phyloP scores from a whole-genome alignment of 2,113 vertebrate species.

The Butastur rufipennis region DNA sequence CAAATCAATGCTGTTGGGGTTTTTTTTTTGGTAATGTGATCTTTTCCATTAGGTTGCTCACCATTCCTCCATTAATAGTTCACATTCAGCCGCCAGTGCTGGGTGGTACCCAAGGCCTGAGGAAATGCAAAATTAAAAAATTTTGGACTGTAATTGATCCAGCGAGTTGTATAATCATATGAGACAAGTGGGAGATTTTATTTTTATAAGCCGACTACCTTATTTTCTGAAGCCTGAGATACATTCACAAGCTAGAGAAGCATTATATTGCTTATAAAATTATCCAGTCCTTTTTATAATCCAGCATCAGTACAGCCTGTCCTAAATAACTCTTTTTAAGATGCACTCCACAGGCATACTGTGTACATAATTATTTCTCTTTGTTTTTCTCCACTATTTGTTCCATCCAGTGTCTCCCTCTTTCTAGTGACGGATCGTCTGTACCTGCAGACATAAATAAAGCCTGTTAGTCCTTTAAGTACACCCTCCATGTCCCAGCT shows the following conservation, averaged over 20 bases:
- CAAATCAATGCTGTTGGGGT: conserved; percentile 4
- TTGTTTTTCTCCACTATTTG: background rate
- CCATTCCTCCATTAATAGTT: conserved; percentile 21
- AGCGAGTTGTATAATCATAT: conserved; percentile 11
- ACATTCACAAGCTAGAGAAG: background rate
- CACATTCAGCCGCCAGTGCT: background rate
- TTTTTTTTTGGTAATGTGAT: conserved; percentile 7
- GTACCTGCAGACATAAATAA: conserved; percentile 4
- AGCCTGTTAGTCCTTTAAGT: background rate
- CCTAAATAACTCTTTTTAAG: conserved; percentile 46
- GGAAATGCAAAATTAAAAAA: conserved; percentile 11
- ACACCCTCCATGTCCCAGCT: background rate
- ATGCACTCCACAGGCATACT: background rate
- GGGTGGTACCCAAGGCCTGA: background rate
- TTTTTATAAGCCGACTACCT: conserved; percentile 38
- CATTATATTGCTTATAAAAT: conserved; percentile 47
- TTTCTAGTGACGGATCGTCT: background rate
- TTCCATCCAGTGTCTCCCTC: background rate
- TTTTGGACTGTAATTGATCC: background rate
- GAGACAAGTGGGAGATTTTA: conserved; percentile 34
- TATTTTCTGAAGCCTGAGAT: conserved; percentile 31
- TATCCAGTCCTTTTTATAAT: conserved; percentile 42
- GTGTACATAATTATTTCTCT: conserved; percentile 30
- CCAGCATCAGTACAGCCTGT: conserved; percentile 26
- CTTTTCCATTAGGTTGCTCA: conserved; percentile 44